A percentile compares a stretch with the other conserved stretches of the same genome.
Conservation (phyloP, 2,888 invertebrate genomes). For the Lottia gigantea region DNA sequence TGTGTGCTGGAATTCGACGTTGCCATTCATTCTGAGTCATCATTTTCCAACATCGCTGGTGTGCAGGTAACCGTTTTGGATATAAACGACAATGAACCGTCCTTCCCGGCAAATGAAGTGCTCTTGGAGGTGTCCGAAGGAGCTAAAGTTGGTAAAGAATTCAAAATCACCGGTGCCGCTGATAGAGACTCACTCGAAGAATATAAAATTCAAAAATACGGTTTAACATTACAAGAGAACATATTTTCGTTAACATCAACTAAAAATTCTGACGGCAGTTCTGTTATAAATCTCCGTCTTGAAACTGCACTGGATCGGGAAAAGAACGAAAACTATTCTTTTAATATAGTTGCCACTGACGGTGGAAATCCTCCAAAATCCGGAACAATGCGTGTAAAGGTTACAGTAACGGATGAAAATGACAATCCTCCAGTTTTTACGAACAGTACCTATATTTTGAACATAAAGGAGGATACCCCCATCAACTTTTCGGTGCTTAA, state of each 20-base stretch:
- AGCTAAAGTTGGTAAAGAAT: slow-evolving; percentile 30
- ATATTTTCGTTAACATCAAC: slow-evolving; percentile 46
- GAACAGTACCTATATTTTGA: slow-evolving; percentile 39
- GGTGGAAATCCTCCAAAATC: slow-evolving; percentile 42
- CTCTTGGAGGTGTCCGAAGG: slow-evolving; percentile 34
- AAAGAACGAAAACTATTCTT: slow-evolving; percentile 38
- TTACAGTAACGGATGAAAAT: slow-evolving; percentile 51
- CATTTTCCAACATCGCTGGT: slow-evolving; percentile 48
- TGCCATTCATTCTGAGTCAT: slow-evolving; percentile 41
- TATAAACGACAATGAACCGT: slow-evolving; percentile 52
- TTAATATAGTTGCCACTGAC: slow-evolving; percentile 51
- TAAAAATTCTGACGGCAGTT: slow-evolving; percentile 49
- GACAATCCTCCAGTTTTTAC: slow-evolving; percentile 47
- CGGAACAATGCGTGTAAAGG: slow-evolving; percentile 42
- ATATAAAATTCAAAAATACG: slow-evolving; percentile 51
- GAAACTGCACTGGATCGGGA: slow-evolving; percentile 50
- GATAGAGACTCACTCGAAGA: slow-evolving; percentile 47
- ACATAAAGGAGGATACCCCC: slow-evolving; percentile 37
- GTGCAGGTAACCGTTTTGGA: slow-evolving; percentile 47
- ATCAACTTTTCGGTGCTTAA: slow-evolving; percentile 16
- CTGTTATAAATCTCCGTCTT: slow-evolving; percentile 46
- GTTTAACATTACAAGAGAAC: slow-evolving; percentile 38
- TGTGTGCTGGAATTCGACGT: slow-evolving; percentile 45
- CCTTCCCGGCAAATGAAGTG: slow-evolving; percentile 40
- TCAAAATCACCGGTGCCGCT: slow-evolving; percentile 41